Conservation (phyloP, 2,797 vertebrate species). For the Argya squamiceps region DNA sequence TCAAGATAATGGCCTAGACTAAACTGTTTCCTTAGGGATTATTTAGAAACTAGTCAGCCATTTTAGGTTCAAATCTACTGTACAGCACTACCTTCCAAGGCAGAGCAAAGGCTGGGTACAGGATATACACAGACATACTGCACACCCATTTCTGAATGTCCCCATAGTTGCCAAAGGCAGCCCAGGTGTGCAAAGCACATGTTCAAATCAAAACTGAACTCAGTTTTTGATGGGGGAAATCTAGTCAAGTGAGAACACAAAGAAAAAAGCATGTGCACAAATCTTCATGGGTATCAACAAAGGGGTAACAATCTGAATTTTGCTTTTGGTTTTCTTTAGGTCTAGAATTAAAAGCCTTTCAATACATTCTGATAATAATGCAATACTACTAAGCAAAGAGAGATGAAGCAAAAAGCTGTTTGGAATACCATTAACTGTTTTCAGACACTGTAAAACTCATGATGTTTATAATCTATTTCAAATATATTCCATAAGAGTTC, state of each 20-base stretch:
- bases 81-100: conserved; percentile 10
- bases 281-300: not conserved
- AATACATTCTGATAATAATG: not conserved
- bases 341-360: not conserved
- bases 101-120: not conserved
- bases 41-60: conserved; percentile 77
- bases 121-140: accelerated
- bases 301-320: not conserved
- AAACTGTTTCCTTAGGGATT: conserved; percentile 80
- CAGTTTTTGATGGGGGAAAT: not conserved
- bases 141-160: not conserved
- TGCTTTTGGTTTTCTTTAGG: not conserved
- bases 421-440: not conserved
- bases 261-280: not conserved
- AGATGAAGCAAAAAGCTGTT: not conserved
- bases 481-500: not conserved
- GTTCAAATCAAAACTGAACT: not conserved
- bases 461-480: not conserved
- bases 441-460: not conserved
- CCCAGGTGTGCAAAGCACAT: no score
- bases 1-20: conserved; percentile 82
- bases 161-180: not conserved
- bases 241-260: not conserved
- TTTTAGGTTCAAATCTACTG: conserved; percentile 71
- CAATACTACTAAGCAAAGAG: not conserved